Evolutionary conservation across 2,113 vertebrate genomes (phyloP), one percentile per base, ranked within the genome.

Genomic region (Oncorhynchus kisutch): DNA sequence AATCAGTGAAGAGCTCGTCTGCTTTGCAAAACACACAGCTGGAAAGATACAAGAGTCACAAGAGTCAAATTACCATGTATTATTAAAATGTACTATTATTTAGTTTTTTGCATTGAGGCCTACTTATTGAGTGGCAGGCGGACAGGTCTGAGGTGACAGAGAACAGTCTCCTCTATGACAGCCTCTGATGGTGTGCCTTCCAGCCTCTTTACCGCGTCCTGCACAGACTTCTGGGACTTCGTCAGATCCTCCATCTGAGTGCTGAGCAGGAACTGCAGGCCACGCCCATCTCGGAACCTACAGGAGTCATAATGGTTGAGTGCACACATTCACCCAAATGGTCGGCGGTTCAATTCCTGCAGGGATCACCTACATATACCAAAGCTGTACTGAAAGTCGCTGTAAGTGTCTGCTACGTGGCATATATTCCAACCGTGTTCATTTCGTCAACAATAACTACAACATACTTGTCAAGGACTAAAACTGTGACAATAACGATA

Each of bases 11-110:
- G 73, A 99, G 90, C 82, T 98, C 97, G 27, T 99, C 98, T 48
- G 97, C 96, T 91, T 97, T 99, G 90, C 98, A 99, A 82, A 99
- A 99, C 75, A 98, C 95, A 85, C 98, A 99, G 86, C 98, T 99
- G 80, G 49, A 92, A 92, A 29, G 86, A 70, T 8, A 82, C 39
- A 78, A 70, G 14, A 29, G 29, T 31, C 59, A 54, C 24, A 4
- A 5, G 3, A 72, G 70, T 72, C 9, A 24, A 49, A 29, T 54
- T 31, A 12, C 22, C 20, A 31, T 62, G 54, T 12, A 77, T 4
- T 4, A 57, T 5, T 68, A 9, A 39, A 24, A 45, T 2, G 0
- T 3, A 39, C 18, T 45, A 31, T 1, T 31, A 6, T 18, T 64
- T 54, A 1, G 1, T 54, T 54, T 60, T 27, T n/a, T 9, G 51